Percentiles rank a stretch among this genome's conserved stretches.
Evolutionary conservation across 2,797 vertebrate species (phyloP).

Genomic region (Apogon talboti): DNA sequence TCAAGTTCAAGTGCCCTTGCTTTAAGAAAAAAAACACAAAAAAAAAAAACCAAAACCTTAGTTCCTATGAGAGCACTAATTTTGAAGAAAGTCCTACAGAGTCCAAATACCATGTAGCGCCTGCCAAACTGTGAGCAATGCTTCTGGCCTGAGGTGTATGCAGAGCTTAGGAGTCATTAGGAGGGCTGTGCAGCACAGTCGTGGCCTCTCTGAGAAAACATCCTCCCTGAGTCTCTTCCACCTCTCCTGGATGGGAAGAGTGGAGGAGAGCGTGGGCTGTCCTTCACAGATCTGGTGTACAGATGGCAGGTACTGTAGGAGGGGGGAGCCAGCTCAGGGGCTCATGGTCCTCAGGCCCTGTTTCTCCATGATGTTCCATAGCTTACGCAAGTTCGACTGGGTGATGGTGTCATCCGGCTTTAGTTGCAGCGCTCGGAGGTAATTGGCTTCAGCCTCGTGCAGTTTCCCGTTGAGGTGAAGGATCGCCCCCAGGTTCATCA

Average conservation of each 20-base stretch:
- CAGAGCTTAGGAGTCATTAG: conserved; percentile 65
- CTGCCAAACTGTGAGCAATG: conserved; percentile 54
- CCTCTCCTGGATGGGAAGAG: conserved; percentile 41
- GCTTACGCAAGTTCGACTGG: conserved; percentile 97
- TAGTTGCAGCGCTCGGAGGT: conserved; percentile 94
- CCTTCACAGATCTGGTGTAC: conserved; percentile 45
- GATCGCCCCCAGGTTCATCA: conserved; percentile 99
- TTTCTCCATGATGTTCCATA: conserved; percentile 99
- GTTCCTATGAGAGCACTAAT: conserved; percentile 43
- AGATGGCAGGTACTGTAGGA: conserved; percentile 41
- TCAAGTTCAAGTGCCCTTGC: conserved; percentile 79
- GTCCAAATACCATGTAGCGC: conserved; percentile 48
- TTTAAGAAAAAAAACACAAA: conserved; percentile 27
- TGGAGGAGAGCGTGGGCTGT: conserved; percentile 8
- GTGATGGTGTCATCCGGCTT: conserved; percentile 98
- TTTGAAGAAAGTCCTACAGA: conserved; percentile 41
- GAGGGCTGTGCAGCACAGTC: conserved; percentile 39
- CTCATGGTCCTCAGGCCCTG: conserved; percentile 91
- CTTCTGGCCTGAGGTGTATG: conserved; percentile 61
- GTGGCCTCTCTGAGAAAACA: conserved; percentile 56
- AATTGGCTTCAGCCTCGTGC: conserved; percentile 95
- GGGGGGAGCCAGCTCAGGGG: conserved; percentile 67
- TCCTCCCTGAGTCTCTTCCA: conserved; percentile 54
- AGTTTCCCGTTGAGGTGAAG: conserved; percentile 97
- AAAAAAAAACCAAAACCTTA: conserved; percentile 8